phyloP scores from a whole-genome alignment of 92 coral and sea anemone species.

The Palythoa grandiflora region DNA sequence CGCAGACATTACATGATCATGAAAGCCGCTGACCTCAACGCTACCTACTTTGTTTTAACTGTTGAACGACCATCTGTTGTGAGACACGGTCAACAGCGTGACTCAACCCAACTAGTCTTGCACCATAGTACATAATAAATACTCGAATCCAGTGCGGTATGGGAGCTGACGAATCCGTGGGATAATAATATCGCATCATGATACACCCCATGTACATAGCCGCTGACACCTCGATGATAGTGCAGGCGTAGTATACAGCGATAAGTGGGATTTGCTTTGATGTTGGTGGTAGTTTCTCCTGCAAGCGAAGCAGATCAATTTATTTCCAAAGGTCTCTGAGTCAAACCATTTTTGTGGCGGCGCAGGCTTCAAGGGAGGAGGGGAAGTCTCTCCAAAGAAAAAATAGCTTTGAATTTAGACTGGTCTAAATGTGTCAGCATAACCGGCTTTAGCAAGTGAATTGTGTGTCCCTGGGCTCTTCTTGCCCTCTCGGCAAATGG shows the following conservation, averaged over 20 bases:
- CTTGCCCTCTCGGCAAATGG: too few relatives aligned
- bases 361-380: too few relatives aligned
- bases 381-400: too few relatives aligned
- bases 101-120: constrained; percentile 81
- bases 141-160: constrained; percentile 88
- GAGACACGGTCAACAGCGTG: constrained; percentile 78
- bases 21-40: background rate
- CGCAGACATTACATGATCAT: too few relatives aligned
- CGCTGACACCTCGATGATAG: constrained; percentile 90
- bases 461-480: too few relatives aligned
- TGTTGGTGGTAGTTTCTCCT: constrained; percentile 94
- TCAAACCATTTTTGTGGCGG: too few relatives aligned
- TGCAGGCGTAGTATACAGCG: constrained; percentile 93
- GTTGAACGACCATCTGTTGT: constrained; percentile 78
- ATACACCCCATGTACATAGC: constrained; percentile 95
- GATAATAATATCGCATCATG: constrained; percentile 88
- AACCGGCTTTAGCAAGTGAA: too few relatives aligned
- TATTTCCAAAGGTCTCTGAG: too few relatives aligned
- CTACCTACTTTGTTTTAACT: constrained; percentile 78
- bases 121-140: constrained; percentile 74
- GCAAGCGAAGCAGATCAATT: background rate
- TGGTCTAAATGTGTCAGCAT: too few relatives aligned
- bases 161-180: constrained; percentile 78
- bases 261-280: constrained; percentile 89
- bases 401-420: too few relatives aligned